A percentile compares a stretch with the other conserved stretches of the same genome.
These are phyloP conservation scores for Phoenicopterus ruber DNA, from an alignment of 2,113 vertebrate genomes.

Conservation along the genomic window DNA sequence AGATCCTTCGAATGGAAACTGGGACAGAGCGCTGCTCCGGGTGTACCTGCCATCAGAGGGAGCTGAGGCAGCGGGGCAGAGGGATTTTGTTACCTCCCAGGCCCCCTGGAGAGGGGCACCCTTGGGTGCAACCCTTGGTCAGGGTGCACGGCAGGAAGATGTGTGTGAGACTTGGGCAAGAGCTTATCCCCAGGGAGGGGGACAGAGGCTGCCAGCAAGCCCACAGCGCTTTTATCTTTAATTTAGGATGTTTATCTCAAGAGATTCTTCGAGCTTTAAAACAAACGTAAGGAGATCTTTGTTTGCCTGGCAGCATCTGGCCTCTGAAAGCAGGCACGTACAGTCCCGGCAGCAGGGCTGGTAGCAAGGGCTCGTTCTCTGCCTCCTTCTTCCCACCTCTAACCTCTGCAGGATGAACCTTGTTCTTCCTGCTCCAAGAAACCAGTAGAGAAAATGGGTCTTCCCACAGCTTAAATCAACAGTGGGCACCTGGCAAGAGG, in stretches of 20 bases:
- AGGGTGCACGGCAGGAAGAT: not conserved
- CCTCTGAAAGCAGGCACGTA: not conserved
- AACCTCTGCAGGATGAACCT: not conserved
- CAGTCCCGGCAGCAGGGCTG: not conserved
- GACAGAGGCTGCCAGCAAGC: not conserved
- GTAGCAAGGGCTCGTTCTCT: not conserved
- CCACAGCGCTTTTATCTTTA: slow-evolving; percentile 56
- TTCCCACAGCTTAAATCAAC: not conserved
- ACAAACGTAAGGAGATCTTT: slow-evolving; percentile 43
- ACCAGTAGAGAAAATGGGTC: not conserved
- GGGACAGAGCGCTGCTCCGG: not conserved
- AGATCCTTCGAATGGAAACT: slow-evolving; percentile 47
- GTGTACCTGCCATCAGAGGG: not conserved
- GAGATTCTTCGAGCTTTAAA: slow-evolving; percentile 60
- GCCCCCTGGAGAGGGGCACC: not conserved
- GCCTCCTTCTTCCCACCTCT: not conserved
- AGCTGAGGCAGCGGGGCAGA: not conserved
- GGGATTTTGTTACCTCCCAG: not conserved
- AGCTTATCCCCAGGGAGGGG: slow-evolving; percentile 3
- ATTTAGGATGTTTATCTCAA: slow-evolving; percentile 64
- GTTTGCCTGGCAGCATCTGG: slow-evolving; percentile 53
- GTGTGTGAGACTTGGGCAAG: not conserved
- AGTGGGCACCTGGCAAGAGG: not conserved
- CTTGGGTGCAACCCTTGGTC: not conserved
- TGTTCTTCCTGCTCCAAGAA: not conserved